Evolutionary conservation across 2,797 vertebrate genomes (phyloP).

Genomic region (Heliangelus exortis): DNA sequence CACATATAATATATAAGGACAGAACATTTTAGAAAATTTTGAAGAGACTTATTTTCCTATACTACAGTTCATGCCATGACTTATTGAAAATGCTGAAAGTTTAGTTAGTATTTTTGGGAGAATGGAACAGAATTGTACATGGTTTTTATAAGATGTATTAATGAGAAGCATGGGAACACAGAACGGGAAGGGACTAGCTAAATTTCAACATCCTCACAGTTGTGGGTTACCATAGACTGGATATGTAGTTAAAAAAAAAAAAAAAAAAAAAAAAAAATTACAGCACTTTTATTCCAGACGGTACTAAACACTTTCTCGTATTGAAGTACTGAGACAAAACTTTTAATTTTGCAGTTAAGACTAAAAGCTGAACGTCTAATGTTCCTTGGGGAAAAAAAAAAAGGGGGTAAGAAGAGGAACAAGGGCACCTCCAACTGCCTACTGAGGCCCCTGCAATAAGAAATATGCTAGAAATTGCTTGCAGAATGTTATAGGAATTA

Average conservation of each 20-base stretch:
- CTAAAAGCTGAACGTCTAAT: neutral
- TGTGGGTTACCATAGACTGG: neutral
- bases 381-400: neutral
- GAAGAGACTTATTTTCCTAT: neutral
- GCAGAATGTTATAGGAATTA: neutral
- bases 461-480: neutral
- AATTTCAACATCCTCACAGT: neutral
- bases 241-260: neutral
- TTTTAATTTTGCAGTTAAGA: neutral
- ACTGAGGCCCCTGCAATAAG: neutral
- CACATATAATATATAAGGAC: neutral
- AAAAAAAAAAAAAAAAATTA: neutral
- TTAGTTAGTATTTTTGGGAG: neutral
- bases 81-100: neutral
- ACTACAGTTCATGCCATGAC: neutral
- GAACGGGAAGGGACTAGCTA: neutral
- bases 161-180: neutral
- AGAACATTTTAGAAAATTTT: neutral
- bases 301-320: neutral
- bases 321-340: neutral
- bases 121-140: neutral
- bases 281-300: neutral
- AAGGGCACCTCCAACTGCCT: neutral
- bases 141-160: neutral
- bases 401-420: neutral